Evolutionary conservation across 2,888 invertebrate genomes (phyloP), one percentile per base, ranked within the genome.

Genomic region (Amphiduros pacificus): DNA sequence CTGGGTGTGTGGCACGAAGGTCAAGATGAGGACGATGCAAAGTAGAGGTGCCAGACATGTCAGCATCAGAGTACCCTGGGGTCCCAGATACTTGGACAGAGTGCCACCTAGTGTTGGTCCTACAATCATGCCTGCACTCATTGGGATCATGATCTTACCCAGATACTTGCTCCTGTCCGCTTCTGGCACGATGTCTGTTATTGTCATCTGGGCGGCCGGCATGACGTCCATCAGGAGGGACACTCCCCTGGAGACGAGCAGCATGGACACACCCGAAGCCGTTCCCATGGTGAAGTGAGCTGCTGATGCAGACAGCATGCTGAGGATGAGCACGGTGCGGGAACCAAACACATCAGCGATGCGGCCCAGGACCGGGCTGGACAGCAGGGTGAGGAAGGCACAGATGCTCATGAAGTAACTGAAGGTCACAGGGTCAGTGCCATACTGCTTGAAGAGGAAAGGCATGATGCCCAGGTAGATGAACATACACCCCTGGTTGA

Each of bases 381-480:
- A 17, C 14, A 20, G 28, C 11, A 58, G 32, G 17, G 32, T 32
- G 26, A 58, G 40, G 40, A 58, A 51, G 22, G 51, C 58, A 26
- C 26, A 49, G 6, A 40, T 24, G 1, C 36, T 36, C 51, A 27
- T 22, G 26, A 58, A 26, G 36, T 51, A 58, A 9, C 58, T 51
- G 26, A 50, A 58, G n/a, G 58, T 58, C 36, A 40, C 40, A 2
- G 50, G 31, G 51, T 58, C 58, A 9, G 36, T 36, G 6, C 28
- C 51, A 26, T 50, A 40, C 11, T 32, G 29, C 36, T 31, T 58
- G 58, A 20, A 58, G 29, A 56, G 48, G 56, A 49, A 44, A 40
- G 55, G 55, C 55, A 55, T 55, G 26, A 55, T 40, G 1, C 55
- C 55, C 3, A 55, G 41, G 41, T 55, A 55, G 41, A 55, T 41